phyloP scores from a whole-genome alignment of 2,797 vertebrate species.

The Alauda arvensis region DNA sequence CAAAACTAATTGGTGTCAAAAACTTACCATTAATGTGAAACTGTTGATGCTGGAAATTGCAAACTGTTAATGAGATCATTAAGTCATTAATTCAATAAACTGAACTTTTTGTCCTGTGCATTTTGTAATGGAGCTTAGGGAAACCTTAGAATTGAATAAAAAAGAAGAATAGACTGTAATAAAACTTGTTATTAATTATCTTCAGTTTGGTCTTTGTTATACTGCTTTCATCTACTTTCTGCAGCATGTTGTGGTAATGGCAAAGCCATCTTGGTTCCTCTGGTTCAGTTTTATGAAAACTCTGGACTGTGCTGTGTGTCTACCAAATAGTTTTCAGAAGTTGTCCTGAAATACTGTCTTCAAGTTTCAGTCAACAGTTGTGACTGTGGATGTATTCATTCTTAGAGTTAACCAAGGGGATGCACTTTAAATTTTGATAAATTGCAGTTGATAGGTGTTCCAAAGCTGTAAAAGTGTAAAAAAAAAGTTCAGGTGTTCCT shows the following conservation, averaged over 20 bases:
- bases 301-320: not conserved
- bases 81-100: not conserved
- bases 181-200: not conserved
- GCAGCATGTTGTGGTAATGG: not conserved
- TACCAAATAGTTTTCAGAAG: not conserved
- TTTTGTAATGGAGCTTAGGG: not conserved
- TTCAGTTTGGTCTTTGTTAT: not conserved
- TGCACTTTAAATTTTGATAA: not conserved
- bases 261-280: not conserved
- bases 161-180: not conserved
- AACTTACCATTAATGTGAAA: not conserved
- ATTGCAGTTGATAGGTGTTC: not conserved
- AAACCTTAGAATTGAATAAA: not conserved
- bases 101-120: not conserved
- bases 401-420: not conserved
- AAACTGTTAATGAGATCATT: not conserved
- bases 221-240: not conserved
- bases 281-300: not conserved
- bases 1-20: not conserved
- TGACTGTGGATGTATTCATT: not conserved
- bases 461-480: not conserved
- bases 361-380: not conserved
- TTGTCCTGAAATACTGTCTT: not conserved
- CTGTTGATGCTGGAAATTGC: not conserved
- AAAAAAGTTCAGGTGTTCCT: not conserved